phyloP scores from a whole-genome alignment of 64 coral and sea anemone genomes.

The Porites australiensis region DNA sequence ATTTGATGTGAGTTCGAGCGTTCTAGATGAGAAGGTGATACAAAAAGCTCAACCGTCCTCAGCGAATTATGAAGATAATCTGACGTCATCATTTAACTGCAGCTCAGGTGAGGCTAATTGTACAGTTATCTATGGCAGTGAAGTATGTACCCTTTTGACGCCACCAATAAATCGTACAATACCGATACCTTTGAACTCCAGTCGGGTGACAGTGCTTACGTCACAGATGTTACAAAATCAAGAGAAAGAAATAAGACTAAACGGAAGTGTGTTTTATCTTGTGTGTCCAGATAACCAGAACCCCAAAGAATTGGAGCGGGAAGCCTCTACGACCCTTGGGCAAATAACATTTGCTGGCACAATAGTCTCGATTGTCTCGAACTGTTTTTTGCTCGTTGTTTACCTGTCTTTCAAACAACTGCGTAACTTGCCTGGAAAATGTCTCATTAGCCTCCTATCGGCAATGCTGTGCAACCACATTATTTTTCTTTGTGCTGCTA shows the following conservation, averaged over 20 bases:
- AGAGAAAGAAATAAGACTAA: background rate
- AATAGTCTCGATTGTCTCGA: constrained; percentile 13
- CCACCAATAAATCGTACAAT: background rate
- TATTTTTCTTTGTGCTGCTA: background rate
- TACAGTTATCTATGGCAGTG: background rate
- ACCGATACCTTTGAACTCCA: background rate
- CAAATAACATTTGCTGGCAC: constrained; percentile 6
- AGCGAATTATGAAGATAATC: background rate
- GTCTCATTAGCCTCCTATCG: constrained; percentile 18
- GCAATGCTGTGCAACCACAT: constrained; percentile 26
- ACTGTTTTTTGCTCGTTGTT: constrained; percentile 14
- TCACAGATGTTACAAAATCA: background rate
- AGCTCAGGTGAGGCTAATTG: background rate
- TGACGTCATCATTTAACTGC: background rate
- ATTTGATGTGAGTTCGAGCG: background rate
- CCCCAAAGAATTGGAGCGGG: too few species aligned
- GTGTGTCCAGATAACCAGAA: background rate
- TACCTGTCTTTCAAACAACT: constrained; percentile 20
- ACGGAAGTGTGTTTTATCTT: background rate
- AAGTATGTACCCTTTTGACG: background rate
- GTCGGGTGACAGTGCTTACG: background rate
- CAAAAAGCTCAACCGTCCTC: background rate
- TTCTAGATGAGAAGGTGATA: background rate
- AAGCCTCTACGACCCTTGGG: background rate
- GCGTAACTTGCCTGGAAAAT: constrained; percentile 29